phyloP scores from a whole-genome alignment of 2,888 invertebrate species.

The Drymonia ruficornis region DNA sequence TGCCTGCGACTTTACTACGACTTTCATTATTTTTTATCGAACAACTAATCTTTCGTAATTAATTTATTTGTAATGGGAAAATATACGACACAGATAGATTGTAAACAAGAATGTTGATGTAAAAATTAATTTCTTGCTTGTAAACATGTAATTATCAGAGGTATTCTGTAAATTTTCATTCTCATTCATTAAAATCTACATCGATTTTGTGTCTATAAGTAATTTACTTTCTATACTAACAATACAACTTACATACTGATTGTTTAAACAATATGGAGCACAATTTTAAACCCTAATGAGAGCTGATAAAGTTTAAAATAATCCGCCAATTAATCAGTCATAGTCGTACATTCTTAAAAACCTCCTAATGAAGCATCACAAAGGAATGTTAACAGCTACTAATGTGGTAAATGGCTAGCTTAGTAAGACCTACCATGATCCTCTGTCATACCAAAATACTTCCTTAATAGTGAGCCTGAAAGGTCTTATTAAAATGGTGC shows the following conservation, averaged over 20 bases:
- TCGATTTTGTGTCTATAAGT: no score
- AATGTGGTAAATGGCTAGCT: constrained; percentile 45
- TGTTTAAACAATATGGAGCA: background rate
- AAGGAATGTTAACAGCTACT: constrained; percentile 60
- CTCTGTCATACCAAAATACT: constrained; percentile 2
- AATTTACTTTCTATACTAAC: background rate
- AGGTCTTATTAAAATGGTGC: constrained; percentile 41
- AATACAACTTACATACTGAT: background rate
- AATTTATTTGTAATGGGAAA: no score
- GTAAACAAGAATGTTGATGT: no score
- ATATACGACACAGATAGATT: no score
- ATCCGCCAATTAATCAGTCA: constrained; percentile 6
- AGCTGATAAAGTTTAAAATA: constrained; percentile 13
- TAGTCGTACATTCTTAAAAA: constrained; percentile 46
- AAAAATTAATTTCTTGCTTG: no score
- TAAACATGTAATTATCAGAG: no score
- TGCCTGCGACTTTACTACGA: no score
- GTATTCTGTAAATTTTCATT: no score
- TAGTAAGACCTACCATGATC: constrained; percentile 26
- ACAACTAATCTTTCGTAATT: no score
- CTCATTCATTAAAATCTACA: no score
- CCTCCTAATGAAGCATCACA: constrained; percentile 61
- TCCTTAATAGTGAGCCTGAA: background rate
- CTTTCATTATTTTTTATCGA: no score
- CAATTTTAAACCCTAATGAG: constrained; percentile 7